phyloP scores from a whole-genome alignment of 2,797 vertebrate genomes.

The Lycodopsis pacificus region DNA sequence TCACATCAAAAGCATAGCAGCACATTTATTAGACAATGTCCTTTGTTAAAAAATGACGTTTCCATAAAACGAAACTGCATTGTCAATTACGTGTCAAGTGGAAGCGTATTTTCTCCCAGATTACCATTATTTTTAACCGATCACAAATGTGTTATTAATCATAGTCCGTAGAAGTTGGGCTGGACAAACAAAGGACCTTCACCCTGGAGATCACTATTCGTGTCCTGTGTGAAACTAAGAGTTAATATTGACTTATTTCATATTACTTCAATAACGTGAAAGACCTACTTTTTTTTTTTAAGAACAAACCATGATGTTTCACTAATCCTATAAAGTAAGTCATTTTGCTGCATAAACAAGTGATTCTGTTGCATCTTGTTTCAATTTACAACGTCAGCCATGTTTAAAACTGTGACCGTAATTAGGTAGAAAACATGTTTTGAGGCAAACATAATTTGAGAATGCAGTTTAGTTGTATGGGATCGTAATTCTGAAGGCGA shows the following conservation, averaged over 20 bases:
- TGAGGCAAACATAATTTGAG: not conserved
- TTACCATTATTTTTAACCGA: not conserved
- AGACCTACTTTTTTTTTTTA: not conserved
- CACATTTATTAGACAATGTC: constrained; percentile 68
- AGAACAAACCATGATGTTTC: not conserved
- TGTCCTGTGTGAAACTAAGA: not conserved
- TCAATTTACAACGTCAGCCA: not conserved
- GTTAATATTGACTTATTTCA: not conserved
- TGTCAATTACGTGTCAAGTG: not conserved
- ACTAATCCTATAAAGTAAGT: not conserved
- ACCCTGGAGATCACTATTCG: not conserved
- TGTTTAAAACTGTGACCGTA: not conserved
- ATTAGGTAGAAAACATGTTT: not conserved
- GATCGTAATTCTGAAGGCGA: not conserved
- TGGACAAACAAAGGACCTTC: not conserved
- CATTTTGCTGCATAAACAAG: not conserved
- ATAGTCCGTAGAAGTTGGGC: not conserved
- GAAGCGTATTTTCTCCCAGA: not conserved
- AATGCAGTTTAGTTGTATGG: not conserved
- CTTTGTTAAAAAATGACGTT: constrained; percentile 32
- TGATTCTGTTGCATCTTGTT: not conserved
- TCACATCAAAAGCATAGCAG: constrained; percentile 78
- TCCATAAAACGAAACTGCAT: not conserved
- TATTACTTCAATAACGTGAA: not conserved
- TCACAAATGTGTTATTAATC: not conserved